Percentiles rank a stretch among this genome's conserved stretches.
These are phyloP conservation scores for Enteromius unitaeniatus DNA, from an alignment of 2,797 vertebrate species.

Conservation along the genomic window DNA sequence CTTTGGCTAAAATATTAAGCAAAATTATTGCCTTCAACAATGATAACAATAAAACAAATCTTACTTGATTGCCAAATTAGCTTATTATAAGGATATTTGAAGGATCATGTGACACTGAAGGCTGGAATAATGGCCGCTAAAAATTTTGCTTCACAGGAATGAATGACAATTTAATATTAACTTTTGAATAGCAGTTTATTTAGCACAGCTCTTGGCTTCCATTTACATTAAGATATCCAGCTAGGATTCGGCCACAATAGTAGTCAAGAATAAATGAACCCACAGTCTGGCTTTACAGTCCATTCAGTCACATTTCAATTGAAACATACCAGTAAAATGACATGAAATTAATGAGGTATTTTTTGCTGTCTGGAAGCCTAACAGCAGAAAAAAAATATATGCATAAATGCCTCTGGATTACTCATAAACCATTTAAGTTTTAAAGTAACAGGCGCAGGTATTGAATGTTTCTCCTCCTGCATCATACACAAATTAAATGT, in stretches of 20 bases:
- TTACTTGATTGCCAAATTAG: neutral
- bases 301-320: constrained; percentile 11
- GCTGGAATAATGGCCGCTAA: neutral
- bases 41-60: neutral
- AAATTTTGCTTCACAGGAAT: neutral
- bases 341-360: neutral
- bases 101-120: neutral
- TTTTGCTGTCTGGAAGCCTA: neutral
- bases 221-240: neutral
- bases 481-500: neutral
- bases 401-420: neutral
- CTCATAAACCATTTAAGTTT: neutral
- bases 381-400: neutral
- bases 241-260: neutral
- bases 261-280: neutral
- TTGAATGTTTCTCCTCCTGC: neutral
- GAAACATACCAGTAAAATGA: neutral
- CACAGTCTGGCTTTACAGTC: neutral
- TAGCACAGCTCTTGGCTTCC: neutral
- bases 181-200: neutral
- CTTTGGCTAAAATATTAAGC: neutral
- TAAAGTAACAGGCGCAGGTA: neutral
- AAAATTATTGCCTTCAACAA: neutral
- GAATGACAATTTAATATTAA: neutral
- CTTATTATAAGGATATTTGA: neutral